A percentile compares a stretch with the other conserved stretches of the same genome.
Evolutionary conservation across 2,888 invertebrate species (phyloP).

Genomic region (Ornithoptera alexandrae): DNA sequence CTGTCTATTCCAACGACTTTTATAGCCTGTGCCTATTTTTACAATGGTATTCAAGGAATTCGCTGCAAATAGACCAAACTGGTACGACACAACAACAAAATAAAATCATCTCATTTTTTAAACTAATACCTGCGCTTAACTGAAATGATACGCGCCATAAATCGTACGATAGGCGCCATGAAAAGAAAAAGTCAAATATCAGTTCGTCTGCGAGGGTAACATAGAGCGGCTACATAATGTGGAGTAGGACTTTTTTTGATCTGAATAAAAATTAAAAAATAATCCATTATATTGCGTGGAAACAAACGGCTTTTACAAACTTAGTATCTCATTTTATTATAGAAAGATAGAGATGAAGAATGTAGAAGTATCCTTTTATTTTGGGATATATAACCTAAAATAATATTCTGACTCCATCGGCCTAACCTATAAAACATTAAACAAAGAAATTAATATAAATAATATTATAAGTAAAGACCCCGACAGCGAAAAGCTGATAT

Average conservation of each 20-base stretch:
- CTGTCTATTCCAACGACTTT: neutral
- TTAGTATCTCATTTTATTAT: too few species aligned
- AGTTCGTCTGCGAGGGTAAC: neutral
- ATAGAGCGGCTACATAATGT: neutral
- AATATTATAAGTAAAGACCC: too few species aligned
- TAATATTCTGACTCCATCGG: too few species aligned
- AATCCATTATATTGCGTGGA: too few species aligned
- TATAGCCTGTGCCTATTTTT: constrained; percentile 8
- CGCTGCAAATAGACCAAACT: constrained; percentile 20
- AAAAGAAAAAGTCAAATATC: constrained; percentile 29
- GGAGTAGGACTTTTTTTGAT: constrained; percentile 10
- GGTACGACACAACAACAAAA: constrained; percentile 14
- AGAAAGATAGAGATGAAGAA: too few species aligned
- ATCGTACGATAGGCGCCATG: constrained; percentile 32
- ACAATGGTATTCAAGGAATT: constrained; percentile 18
- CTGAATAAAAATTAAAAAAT: neutral
- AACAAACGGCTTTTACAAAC: too few species aligned
- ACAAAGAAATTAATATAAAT: too few species aligned
- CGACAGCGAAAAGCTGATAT: too few species aligned
- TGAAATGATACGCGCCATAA: constrained; percentile 33
- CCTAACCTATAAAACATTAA: too few species aligned
- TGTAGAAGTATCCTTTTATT: too few species aligned
- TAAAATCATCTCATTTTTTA: constrained; percentile 21
- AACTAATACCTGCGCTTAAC: constrained; percentile 27
- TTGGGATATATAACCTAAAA: too few species aligned